Evolutionary conservation across 37 sponge, comb jelly and placozoan genomes (phyloP).

Genomic region (Chondrosia reniformis): DNA sequence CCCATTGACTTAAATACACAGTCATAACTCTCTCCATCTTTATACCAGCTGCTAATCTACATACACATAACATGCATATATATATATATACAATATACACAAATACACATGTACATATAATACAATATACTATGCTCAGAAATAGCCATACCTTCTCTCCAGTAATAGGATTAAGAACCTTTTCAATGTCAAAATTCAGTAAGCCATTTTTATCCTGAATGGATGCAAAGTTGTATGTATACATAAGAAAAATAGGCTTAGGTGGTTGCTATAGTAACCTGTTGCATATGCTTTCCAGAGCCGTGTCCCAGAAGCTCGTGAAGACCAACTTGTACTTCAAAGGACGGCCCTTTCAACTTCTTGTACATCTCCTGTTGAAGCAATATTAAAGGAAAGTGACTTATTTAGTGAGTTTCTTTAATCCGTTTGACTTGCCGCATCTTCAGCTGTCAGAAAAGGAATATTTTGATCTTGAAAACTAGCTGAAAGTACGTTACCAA

Average conservation of each 20-base stretch:
- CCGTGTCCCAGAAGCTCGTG: constrained; percentile 92
- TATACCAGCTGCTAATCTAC: constrained; percentile 75
- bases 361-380: constrained; percentile 54
- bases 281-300: constrained; percentile 72
- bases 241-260: background rate
- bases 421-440: constrained; percentile 37
- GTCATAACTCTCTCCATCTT: constrained; percentile 81
- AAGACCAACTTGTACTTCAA: constrained; percentile 93
- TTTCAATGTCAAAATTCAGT: constrained; percentile 76
- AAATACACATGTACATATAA: background rate
- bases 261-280: constrained; percentile 38
- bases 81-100: too few relatives aligned
- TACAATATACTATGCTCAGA: background rate
- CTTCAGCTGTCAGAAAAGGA: constrained; percentile 56
- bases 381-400: background rate
- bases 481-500: constrained; percentile 84
- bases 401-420: background rate
- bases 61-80: too few relatives aligned
- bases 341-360: constrained; percentile 56
- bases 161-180: constrained; percentile 63
- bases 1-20: constrained; percentile 59
- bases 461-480: constrained; percentile 63
- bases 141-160: constrained; percentile 63
- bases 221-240: too few relatives aligned
- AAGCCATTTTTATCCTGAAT: constrained; percentile 67